Percentiles rank a stretch among this genome's conserved stretches.
These are phyloP conservation scores for Erannis defoliaria DNA, from an alignment of 2,888 invertebrate species.

Conservation along the genomic window DNA sequence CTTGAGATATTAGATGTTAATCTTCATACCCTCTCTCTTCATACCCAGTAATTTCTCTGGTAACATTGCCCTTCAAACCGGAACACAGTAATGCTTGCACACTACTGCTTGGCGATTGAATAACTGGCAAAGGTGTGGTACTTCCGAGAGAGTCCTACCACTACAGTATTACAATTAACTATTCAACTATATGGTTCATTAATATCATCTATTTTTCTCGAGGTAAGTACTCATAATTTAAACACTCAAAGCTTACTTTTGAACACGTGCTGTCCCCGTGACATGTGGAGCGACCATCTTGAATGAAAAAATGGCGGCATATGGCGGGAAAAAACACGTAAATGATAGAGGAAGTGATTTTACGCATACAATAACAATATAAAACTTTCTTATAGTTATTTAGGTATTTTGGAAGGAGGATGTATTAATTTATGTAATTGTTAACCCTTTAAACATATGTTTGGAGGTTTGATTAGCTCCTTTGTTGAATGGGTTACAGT, in stretches of 20 bases:
- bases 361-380: constrained; percentile 75
- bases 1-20: too few relatives aligned
- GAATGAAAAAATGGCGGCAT: constrained; percentile 75
- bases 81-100: too few relatives aligned
- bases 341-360: constrained; percentile 84
- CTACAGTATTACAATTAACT: constrained; percentile 1
- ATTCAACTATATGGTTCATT: too few relatives aligned
- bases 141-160: background rate
- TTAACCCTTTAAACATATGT: constrained; percentile 83
- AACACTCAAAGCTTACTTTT: constrained; percentile 39
- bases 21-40: too few relatives aligned
- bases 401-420: constrained; percentile 62
- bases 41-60: too few relatives aligned
- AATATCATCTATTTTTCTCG: constrained; percentile 19
- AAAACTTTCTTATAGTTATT: constrained; percentile 63
- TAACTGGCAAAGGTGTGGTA: too few relatives aligned
- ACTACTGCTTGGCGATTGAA: too few relatives aligned
- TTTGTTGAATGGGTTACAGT: constrained; percentile 66
- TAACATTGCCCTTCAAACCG: too few relatives aligned
- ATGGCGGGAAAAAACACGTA: constrained; percentile 74
- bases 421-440: constrained; percentile 85
- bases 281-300: constrained; percentile 74
- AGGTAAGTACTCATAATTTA: constrained; percentile 13
- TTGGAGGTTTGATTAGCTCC: constrained; percentile 73
- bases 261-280: constrained; percentile 71